A percentile compares a stretch with the other conserved stretches of the same genome.
Evolutionary conservation across 2,888 invertebrate species (phyloP).

Genomic region (Aphodius sticticus): DNA sequence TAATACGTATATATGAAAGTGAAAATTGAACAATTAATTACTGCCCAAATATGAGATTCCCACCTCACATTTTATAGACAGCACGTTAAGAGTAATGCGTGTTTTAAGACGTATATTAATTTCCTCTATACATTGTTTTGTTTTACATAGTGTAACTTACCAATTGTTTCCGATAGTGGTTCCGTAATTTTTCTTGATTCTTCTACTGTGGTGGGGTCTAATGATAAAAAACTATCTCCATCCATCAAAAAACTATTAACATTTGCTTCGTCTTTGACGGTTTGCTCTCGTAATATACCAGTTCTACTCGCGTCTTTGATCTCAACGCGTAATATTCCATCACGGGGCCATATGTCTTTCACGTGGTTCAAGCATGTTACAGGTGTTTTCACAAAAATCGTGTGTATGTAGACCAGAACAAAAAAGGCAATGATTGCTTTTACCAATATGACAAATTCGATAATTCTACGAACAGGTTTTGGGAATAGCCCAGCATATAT

Average conservation of each 20-base stretch:
- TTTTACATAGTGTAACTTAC: conserved; percentile 30
- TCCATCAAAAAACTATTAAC: conserved; percentile 68
- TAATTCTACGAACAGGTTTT: conserved; percentile 78
- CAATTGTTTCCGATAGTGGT: conserved; percentile 47
- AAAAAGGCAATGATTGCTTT: conserved; percentile 88
- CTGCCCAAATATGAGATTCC: too few species aligned
- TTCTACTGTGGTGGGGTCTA: conserved; percentile 71
- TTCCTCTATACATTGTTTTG: too few species aligned
- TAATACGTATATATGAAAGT: too few species aligned
- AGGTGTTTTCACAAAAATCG: conserved; percentile 91
- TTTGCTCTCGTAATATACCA: conserved; percentile 77
- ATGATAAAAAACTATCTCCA: conserved; percentile 73
- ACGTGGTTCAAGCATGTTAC: conserved; percentile 92
- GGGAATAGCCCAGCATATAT: conserved; percentile 93
- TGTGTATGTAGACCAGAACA: conserved; percentile 93
- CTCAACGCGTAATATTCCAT: conserved; percentile 93
- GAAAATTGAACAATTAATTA: too few species aligned
- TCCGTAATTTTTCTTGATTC: conserved; percentile 58
- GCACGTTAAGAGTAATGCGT: too few species aligned
- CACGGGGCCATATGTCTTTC: conserved; percentile 90
- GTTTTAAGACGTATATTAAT: too few species aligned
- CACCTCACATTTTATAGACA: too few species aligned
- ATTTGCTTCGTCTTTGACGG: conserved; percentile 68
- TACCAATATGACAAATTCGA: conserved; percentile 83
- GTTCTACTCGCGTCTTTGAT: conserved; percentile 77